Evolutionary conservation across 2,113 vertebrate species (phyloP).

Genomic region (Piliocolobus tephrosceles): DNA sequence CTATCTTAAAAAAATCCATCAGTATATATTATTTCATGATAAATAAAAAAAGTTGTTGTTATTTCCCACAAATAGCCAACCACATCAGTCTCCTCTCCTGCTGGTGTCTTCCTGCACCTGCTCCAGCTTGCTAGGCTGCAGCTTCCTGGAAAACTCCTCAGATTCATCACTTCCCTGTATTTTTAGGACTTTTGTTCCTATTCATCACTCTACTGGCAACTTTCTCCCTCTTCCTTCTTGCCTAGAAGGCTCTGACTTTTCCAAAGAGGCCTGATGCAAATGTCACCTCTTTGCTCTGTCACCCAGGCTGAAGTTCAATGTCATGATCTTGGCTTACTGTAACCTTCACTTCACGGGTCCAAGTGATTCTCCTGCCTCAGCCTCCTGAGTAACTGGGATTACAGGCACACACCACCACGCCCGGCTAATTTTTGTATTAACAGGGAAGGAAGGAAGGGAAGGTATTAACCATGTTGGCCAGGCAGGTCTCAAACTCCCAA

Average conservation of each 20-base stretch:
- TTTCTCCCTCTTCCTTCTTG: background rate
- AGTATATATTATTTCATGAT: background rate
- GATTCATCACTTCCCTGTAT: accelerated
- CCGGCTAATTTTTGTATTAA: too few relatives aligned
- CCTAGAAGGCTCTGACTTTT: background rate
- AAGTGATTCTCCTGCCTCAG: too few relatives aligned
- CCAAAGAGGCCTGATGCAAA: background rate
- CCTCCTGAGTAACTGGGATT: too few relatives aligned
- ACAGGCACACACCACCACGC: too few relatives aligned
- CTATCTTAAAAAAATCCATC: background rate
- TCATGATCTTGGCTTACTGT: too few relatives aligned
- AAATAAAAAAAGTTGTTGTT: too few relatives aligned
- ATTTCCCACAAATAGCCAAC: background rate
- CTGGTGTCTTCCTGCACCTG: background rate
- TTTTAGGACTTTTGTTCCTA: too few relatives aligned
- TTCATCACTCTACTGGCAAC: background rate
- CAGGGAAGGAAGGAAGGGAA: too few relatives aligned
- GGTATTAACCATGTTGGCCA: too few relatives aligned
- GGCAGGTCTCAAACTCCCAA: too few relatives aligned
- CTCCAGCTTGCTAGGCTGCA: accelerated
- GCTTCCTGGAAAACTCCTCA: accelerated
- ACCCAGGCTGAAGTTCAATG: too few relatives aligned
- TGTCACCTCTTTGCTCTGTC: background rate
- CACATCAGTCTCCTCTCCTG: accelerated
- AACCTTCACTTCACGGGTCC: too few relatives aligned